These are phyloP conservation scores for Scrobipalpa atriplicella DNA, from an alignment of 2,888 invertebrate species.

Conservation along the genomic window DNA sequence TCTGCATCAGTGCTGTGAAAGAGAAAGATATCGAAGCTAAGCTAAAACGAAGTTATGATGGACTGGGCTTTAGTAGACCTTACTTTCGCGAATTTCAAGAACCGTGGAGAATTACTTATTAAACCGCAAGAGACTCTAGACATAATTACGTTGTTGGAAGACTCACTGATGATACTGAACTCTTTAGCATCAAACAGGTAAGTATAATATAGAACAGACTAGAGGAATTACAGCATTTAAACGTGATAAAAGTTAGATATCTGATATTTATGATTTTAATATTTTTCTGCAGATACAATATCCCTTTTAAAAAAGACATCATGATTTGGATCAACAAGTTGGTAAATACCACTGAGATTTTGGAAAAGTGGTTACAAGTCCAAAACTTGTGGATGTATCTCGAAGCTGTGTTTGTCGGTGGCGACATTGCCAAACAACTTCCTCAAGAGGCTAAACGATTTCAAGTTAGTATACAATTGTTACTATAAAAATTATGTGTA, in stretches of 20 bases:
- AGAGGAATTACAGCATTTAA: too few relatives aligned
- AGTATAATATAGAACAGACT: too few relatives aligned
- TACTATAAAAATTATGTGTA: too few relatives aligned
- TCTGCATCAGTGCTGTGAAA: slow-evolving; percentile 94
- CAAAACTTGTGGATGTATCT: slow-evolving; percentile 95
- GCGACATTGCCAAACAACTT: slow-evolving; percentile 93
- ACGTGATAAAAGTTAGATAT: too few relatives aligned
- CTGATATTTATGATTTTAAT: background rate
- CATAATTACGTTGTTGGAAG: slow-evolving; percentile 90
- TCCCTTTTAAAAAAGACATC: slow-evolving; percentile 93
- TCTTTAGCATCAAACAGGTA: slow-evolving; percentile 93
- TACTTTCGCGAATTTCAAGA: slow-evolving; percentile 89
- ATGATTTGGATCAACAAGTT: slow-evolving; percentile 91
- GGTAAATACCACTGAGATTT: slow-evolving; percentile 90
- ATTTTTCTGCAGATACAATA: slow-evolving; percentile 85
- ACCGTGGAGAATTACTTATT: slow-evolving; percentile 90
- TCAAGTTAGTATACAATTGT: slow-evolving; percentile 66
- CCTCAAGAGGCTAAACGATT: slow-evolving; percentile 92
- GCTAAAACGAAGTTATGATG: slow-evolving; percentile 88
- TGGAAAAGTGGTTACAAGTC: slow-evolving; percentile 93
- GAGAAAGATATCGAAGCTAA: slow-evolving; percentile 96
- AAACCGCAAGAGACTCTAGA: slow-evolving; percentile 90
- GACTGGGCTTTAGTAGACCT: slow-evolving; percentile 92
- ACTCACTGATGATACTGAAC: slow-evolving; percentile 93
- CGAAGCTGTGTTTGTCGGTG: slow-evolving; percentile 95